phyloP scores from a whole-genome alignment of 2,888 invertebrate species.

The Masnerella sp. region DNA sequence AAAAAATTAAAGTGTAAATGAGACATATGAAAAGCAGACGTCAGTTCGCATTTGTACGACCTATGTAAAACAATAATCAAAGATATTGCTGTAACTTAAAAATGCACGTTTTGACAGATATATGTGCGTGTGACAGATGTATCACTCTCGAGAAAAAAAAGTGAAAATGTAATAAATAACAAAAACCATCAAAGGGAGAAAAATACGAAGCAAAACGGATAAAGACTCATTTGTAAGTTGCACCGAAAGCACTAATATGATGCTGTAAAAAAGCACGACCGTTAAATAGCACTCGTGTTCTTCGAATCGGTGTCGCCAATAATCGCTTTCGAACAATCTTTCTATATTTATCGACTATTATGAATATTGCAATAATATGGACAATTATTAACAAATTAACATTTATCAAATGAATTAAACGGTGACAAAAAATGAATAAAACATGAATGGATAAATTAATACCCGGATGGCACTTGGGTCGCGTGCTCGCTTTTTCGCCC shows the following conservation, averaged over 20 bases:
- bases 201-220: slow-evolving; percentile 10
- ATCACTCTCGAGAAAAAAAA: slow-evolving; percentile 54
- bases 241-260: slow-evolving; percentile 58
- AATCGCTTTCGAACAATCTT: slow-evolving; percentile 62
- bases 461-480: slow-evolving; percentile 66
- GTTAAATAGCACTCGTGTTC: slow-evolving; percentile 60
- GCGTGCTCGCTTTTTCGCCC: slow-evolving; percentile 59
- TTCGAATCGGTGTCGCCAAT: slow-evolving; percentile 60
- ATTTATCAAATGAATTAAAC: slow-evolving; percentile 61
- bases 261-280: slow-evolving; percentile 57
- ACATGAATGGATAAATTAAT: slow-evolving; percentile 26
- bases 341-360: slow-evolving; percentile 63
- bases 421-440: slow-evolving; percentile 55
- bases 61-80: slow-evolving; percentile 58
- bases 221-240: slow-evolving; percentile 33
- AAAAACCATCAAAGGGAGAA: background rate
- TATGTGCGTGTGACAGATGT: slow-evolving; percentile 56
- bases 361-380: slow-evolving; percentile 62
- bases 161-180: slow-evolving; percentile 19
- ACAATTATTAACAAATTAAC: slow-evolving; percentile 62
- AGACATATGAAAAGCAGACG: slow-evolving; percentile 2
- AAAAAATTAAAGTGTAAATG: background rate
- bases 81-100: slow-evolving; percentile 58
- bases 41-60: slow-evolving; percentile 55
- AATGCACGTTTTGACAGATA: slow-evolving; percentile 58